Percentiles rank a stretch among this genome's conserved stretches.
These are phyloP conservation scores for Cetonia aurata DNA, from an alignment of 2,888 invertebrate species.

Conservation along the genomic window DNA sequence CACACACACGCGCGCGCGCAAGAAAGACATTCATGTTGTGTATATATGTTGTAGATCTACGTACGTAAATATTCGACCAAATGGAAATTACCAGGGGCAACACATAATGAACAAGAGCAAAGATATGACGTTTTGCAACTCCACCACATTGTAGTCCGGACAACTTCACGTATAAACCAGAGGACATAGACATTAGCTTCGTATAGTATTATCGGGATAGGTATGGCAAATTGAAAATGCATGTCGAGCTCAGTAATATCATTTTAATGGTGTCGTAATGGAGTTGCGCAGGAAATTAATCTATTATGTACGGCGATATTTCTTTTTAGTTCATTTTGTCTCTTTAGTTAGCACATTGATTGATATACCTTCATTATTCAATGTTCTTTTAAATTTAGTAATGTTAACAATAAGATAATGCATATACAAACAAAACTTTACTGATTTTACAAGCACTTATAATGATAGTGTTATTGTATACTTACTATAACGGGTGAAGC, in stretches of 20 bases:
- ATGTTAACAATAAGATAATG: too few relatives aligned
- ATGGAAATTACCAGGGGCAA: conserved; percentile 34
- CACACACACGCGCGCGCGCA: neutral
- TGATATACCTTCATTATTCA: too few relatives aligned
- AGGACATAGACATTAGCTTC: conserved; percentile 26
- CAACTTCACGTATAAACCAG: conserved; percentile 11
- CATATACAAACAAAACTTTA: too few relatives aligned
- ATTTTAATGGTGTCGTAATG: conserved; percentile 32
- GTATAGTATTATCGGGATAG: conserved; percentile 29
- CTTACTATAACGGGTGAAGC: too few relatives aligned
- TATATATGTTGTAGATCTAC: conserved; percentile 6
- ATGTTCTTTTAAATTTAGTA: too few relatives aligned
- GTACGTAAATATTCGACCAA: conserved; percentile 18
- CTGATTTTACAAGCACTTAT: too few relatives aligned
- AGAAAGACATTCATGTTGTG: too few relatives aligned
- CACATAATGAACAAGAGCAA: conserved; percentile 36
- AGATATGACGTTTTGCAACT: conserved; percentile 34
- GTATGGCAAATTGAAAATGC: conserved; percentile 38
- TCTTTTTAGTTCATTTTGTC: conserved; percentile 6
- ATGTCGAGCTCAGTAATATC: conserved; percentile 34
- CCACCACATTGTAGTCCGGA: conserved; percentile 1
- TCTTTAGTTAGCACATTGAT: neutral
- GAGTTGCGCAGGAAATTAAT: conserved; percentile 26
- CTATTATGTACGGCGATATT: conserved; percentile 4
- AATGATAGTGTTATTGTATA: too few relatives aligned